Percentiles rank a stretch among this genome's conserved stretches.
phyloP scores from a whole-genome alignment of 2,888 invertebrate genomes.

The Drosophila testacea region DNA sequence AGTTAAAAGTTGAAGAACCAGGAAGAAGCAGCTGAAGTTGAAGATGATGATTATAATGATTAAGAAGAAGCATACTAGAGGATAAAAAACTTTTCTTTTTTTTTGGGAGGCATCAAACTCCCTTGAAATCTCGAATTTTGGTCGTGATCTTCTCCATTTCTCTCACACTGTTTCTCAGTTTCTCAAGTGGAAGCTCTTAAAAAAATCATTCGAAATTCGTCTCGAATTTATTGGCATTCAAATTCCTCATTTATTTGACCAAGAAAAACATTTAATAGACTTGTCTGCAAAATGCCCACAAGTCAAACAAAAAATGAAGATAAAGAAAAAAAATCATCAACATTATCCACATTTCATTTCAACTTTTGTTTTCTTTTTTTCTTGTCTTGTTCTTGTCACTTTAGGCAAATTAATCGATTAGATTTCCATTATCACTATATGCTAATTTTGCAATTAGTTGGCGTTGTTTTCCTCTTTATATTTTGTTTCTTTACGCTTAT shows the following conservation, averaged over 20 bases:
- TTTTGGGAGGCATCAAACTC: not conserved
- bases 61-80: slow-evolving; percentile 4
- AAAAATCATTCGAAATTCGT: slow-evolving; percentile 20
- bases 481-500: not conserved
- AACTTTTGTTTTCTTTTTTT: not conserved
- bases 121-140: not conserved
- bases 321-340: not conserved
- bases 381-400: not conserved
- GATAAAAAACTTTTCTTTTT: slow-evolving; percentile 2
- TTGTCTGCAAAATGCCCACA: slow-evolving; percentile 16
- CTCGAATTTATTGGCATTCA: slow-evolving; percentile 1
- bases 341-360: not conserved
- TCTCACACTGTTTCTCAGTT: not conserved
- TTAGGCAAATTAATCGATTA: slow-evolving; percentile 31
- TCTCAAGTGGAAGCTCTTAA: slow-evolving; percentile 24
- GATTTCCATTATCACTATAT: slow-evolving; percentile 41
- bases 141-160: slow-evolving; percentile 2
- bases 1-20: slow-evolving; percentile 34
- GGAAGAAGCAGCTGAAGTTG: not conserved
- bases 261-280: slow-evolving; percentile 21
- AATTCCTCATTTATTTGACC: slow-evolving; percentile 9
- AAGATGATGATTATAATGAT: not conserved
- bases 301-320: not conserved
- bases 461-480: not conserved
- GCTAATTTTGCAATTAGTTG: slow-evolving; percentile 39